Percentiles rank a stretch among this genome's conserved stretches.
Conservation (phyloP, 1,140 invertebrate genomes). For the Ditylenchus dipsaci region DNA sequence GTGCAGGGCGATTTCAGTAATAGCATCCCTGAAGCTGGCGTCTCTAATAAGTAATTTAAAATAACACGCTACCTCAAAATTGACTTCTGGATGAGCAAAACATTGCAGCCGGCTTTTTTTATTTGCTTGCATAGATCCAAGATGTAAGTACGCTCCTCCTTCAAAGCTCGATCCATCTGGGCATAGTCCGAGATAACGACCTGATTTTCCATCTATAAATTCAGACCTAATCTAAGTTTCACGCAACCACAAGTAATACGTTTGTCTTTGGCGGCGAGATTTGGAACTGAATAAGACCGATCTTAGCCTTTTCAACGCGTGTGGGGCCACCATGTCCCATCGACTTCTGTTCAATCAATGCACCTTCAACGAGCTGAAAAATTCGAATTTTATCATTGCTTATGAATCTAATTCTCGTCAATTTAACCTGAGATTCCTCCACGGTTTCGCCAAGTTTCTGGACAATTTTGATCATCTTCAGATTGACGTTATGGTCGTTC, state of each 20-base stretch:
- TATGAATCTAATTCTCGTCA: no score
- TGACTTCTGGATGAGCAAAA: constrained; percentile 95
- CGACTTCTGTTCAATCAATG: constrained; percentile 85
- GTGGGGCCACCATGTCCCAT: constrained; percentile 82
- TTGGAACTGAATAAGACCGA: constrained; percentile 98
- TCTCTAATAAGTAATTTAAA: neutral
- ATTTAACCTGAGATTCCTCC: constrained; percentile 75
- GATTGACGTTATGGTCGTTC: constrained; percentile 68
- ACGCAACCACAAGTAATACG: constrained; percentile 62
- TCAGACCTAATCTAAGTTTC: neutral
- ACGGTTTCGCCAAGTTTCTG: constrained; percentile 84
- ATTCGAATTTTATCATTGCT: no score
- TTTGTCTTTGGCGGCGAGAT: constrained; percentile 99
- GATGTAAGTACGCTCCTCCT: constrained; percentile 95
- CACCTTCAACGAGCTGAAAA: constrained; percentile 77
- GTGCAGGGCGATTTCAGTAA: constrained; percentile 92
- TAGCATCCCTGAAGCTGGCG: constrained; percentile 70
- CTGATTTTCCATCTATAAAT: constrained; percentile 84
- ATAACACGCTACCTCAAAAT: constrained; percentile 73
- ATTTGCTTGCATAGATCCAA: constrained; percentile 98
- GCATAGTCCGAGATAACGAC: constrained; percentile 96
- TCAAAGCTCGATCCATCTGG: constrained; percentile 96
- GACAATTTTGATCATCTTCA: constrained; percentile 87
- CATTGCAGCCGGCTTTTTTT: constrained; percentile 95
- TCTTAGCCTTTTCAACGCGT: constrained; percentile 92